Conservation (phyloP, 2,113 vertebrate genomes). For the Cacatua alba region DNA sequence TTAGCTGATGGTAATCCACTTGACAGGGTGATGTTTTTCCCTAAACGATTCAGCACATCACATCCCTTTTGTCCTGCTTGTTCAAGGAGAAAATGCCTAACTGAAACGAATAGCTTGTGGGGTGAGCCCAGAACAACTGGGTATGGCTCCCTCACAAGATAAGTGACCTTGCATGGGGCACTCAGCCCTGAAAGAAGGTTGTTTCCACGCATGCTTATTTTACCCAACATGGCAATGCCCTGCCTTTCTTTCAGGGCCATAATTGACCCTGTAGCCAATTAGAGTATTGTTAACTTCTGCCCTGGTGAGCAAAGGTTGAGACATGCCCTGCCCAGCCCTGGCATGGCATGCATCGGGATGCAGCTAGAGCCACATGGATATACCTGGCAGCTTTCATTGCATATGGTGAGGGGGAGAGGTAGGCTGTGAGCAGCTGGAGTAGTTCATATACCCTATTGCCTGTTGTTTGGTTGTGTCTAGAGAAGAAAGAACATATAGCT, state of each 20-base stretch:
- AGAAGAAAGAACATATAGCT: background rate
- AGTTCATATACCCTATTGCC: background rate
- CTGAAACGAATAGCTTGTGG: background rate
- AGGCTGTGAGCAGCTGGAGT: background rate
- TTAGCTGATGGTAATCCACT: constrained; percentile 41
- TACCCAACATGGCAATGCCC: background rate
- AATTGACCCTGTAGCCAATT: background rate
- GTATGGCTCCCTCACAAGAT: background rate
- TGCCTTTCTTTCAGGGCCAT: background rate
- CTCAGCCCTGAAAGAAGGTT: background rate
- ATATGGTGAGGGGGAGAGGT: accelerated
- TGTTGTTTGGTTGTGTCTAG: background rate
- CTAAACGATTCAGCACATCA: constrained; percentile 38
- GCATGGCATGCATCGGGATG: accelerated
- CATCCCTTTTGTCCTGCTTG: constrained; percentile 31
- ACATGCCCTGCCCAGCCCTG: background rate
- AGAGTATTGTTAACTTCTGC: background rate
- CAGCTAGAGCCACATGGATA: background rate
- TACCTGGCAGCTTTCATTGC: background rate
- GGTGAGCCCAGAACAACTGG: background rate
- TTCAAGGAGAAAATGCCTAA: constrained; percentile 43
- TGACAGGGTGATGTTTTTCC: constrained; percentile 31
- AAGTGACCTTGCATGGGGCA: background rate
- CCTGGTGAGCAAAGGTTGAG: background rate
- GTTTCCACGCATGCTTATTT: background rate